phyloP scores from a whole-genome alignment of 2,888 invertebrate species.

The Cantharis rufa region DNA sequence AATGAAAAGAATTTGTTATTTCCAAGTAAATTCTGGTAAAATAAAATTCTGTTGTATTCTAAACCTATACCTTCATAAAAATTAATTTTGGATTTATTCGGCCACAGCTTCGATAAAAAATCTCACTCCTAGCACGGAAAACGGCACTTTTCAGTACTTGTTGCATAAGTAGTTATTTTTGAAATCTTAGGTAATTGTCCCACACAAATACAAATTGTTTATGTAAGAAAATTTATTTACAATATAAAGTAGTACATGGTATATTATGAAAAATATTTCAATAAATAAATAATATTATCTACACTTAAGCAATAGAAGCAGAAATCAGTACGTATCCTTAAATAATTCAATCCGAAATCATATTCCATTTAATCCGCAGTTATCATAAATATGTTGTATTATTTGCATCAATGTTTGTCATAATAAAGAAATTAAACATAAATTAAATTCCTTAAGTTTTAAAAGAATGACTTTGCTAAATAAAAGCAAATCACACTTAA shows the following conservation, averaged over 20 bases:
- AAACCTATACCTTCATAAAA: too few relatives aligned
- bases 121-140: too few relatives aligned
- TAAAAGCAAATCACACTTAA: slow-evolving; percentile 33
- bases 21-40: too few relatives aligned
- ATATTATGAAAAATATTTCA: background rate
- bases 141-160: too few relatives aligned
- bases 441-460: background rate
- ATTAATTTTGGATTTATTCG: too few relatives aligned
- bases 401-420: background rate
- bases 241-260: background rate
- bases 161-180: too few relatives aligned
- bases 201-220: background rate
- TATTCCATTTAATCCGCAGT: background rate
- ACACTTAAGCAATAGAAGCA: background rate
- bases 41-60: too few relatives aligned
- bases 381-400: background rate
- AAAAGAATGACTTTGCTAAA: slow-evolving; percentile 25
- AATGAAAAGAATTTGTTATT: too few relatives aligned
- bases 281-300: background rate
- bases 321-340: background rate
- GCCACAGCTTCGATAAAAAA: too few relatives aligned
- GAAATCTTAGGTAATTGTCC: too few relatives aligned
- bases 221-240: background rate
- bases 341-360: background rate
- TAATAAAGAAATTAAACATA: background rate